Base-by-base conservation (phyloP, 2,888 invertebrate genomes). In the Pristionchus japonicus region DNA sequence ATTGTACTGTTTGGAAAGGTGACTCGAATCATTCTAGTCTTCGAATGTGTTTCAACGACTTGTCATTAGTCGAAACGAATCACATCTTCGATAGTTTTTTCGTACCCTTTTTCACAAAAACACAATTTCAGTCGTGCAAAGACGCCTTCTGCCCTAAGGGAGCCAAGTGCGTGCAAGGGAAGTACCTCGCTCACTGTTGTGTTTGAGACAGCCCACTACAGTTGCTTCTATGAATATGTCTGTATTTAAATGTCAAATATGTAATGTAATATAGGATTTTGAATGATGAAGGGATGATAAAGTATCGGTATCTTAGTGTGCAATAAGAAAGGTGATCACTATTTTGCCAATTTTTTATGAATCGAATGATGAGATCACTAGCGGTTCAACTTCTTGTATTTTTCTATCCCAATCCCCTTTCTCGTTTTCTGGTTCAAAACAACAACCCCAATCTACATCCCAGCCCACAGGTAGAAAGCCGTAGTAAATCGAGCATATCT, bases 91-190 rank as follows among this genome's bases (percentile, higher is more conserved):
- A 70, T 70, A 13, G n/a, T n/a, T n/a, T n/a, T n/a, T n/a, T n/a
- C n/a, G n/a, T n/a, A n/a, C n/a, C n/a, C n/a, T n/a, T n/a, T n/a
- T n/a, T n/a, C n/a, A n/a, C n/a, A n/a, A n/a, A n/a, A n/a, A n/a
- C n/a, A 37, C 37, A 83, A 9, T 64, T 85, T 85, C 85, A 85
- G 85, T 47, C 57, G 27, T 85, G 85, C 85, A 43, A 23, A 27
- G 61, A 85, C 47, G 0, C 40, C 40, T 85, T 85, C 85, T 85
- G 85, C 31, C 85, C 85, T 11, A 52, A 52, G 13, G 64, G 85
- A 9, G 34, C 85, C 1, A 85, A 57, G 43, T 85, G 85, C 43
- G 64, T 85, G n/a, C 61, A 85, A 27, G 85, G 85, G 1, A 11
- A 23, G 11, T 85, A 85, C 20, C 23, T 85, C 15, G 85, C 85